Conservation (phyloP, 2,113 vertebrate genomes). For the Antennarius striatus region DNA sequence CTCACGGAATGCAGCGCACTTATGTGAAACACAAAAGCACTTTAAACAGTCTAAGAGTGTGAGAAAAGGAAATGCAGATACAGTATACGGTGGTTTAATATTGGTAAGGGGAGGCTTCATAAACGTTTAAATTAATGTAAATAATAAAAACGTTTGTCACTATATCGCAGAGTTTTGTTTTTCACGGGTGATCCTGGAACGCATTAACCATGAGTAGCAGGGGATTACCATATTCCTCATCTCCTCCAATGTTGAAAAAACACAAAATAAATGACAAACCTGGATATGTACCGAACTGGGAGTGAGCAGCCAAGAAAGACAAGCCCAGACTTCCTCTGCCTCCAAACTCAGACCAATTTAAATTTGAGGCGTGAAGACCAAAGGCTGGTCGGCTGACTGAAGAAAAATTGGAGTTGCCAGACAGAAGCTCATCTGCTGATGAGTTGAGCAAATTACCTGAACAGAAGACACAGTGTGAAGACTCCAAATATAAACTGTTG, state of each 20-base stretch:
- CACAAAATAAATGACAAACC: conserved; percentile 69
- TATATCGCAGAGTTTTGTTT: no score
- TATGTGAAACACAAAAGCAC: no score
- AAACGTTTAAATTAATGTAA: no score
- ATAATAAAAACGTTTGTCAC: no score
- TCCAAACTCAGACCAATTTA: conserved; percentile 85
- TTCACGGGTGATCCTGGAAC: no score
- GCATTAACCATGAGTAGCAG: no score
- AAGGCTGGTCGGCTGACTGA: conserved; percentile 82
- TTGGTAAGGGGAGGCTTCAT: no score
- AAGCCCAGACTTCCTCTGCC: conserved; percentile 86
- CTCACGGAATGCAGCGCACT: no score
- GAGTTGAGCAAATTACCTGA: conserved; percentile 82
- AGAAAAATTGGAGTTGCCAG: conserved; percentile 81
- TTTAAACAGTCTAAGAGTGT: no score
- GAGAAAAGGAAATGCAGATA: no score
- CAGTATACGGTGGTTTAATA: no score
- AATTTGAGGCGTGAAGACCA: conserved; percentile 79
- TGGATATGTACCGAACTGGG: conserved; percentile 85
- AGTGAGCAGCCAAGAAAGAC: conserved; percentile 82
- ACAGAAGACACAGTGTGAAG: conserved; percentile 40
- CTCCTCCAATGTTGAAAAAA: background rate
- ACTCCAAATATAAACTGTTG: background rate
- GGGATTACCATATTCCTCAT: background rate
- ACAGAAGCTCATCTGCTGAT: conserved; percentile 79